Evolutionary conservation across 2,888 invertebrate genomes (phyloP), one percentile per base, ranked within the genome.

Genomic region (Laothoe populi): DNA sequence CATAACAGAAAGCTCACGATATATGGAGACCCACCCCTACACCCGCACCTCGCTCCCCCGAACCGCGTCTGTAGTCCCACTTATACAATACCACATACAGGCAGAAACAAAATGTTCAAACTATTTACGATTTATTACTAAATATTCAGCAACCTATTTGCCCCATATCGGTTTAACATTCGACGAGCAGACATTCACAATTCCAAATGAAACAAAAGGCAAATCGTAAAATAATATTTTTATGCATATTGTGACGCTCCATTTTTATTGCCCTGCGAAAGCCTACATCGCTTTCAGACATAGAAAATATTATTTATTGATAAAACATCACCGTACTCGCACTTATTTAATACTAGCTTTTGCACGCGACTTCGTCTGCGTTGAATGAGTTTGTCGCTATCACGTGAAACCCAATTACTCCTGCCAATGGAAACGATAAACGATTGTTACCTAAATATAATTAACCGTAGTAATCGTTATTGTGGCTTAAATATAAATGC

Each of bases 1-100:
- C 85, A 84, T 87, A 86, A 81, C 84, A 78, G 83, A 86, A 86
- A 84, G 83, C 85, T 82, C 73, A 79, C 53, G 74, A 82, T 86
- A 82, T 85, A 83, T 78, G 77, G 73, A 70, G 72, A 68, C 66
- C 66, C 67, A 66, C 66, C 66, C 68, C 44, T 7, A 1, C 8
- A 10, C 38, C 13, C 38, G 38, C 38, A 8, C 38, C 38, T 13
- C 11, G 63, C 57, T 62, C 63, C 67, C 46, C 38, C 58, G 49
- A 23, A 23, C 60, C 49, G 10, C 42, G 24, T 38, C 59, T 48
- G 23, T 59, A 63, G 72, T 68, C 70, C 63, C 67, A 66, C 66
- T 68, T 66, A 69, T 66, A 63, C 67, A 70, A 63, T 68, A 66
- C 19, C 35, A 74, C 68, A 68, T 73, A 75, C 72, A 75, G 76